Base-by-base conservation (phyloP, 2,113 vertebrate species). In the Alligator sinensis region DNA sequence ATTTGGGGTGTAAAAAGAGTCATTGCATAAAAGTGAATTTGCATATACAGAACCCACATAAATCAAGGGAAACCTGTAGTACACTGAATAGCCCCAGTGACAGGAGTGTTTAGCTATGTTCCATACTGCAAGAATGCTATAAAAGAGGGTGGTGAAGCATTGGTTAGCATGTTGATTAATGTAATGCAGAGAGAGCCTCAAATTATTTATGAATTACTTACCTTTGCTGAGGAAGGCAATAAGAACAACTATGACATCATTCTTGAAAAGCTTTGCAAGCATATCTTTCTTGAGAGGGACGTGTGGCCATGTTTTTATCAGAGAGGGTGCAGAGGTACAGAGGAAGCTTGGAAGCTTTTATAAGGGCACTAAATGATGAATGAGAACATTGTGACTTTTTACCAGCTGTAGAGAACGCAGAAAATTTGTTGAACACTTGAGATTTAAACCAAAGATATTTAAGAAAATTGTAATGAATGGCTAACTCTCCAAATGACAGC, bases 371-470 rank as follows among this genome's bases (percentile, higher is more conserved):
- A 61, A 34, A 38, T 64, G 60, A 57, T 82, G 1, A 84, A 72
- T 16, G 24, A 74, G 10, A 63, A 64, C 4, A 77, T 94, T 89
- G 28, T 77, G 18, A 11, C 47, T 47, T 47, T 38, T 88, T 77
- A 34, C 74, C 6, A 24, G 81, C 18, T 79, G 74, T 81, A 77
- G 68, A 91, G 38, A 4, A 24, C 72, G 86, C 86, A 6, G n/a
- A 77, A 86, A 58, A 86, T 54, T 83, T 19, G 22, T 80, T 13
- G 89, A 58, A 64, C 34, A 55, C 79, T 28, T 2, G 25, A 21
- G 18, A 91, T 80, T 80, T 88, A 60, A 83, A 89, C 24, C 14
- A 79, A 86, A 80, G 19, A 81, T 2, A 16, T 92, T 83, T 59
- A 5, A 25, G 64, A 80, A 89, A 83, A 85, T 62, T 47, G 47